A percentile compares a stretch with the other conserved stretches of the same genome.
Conservation (phyloP, 2,113 vertebrate genomes). For the Phalacrocorax pelagicus region DNA sequence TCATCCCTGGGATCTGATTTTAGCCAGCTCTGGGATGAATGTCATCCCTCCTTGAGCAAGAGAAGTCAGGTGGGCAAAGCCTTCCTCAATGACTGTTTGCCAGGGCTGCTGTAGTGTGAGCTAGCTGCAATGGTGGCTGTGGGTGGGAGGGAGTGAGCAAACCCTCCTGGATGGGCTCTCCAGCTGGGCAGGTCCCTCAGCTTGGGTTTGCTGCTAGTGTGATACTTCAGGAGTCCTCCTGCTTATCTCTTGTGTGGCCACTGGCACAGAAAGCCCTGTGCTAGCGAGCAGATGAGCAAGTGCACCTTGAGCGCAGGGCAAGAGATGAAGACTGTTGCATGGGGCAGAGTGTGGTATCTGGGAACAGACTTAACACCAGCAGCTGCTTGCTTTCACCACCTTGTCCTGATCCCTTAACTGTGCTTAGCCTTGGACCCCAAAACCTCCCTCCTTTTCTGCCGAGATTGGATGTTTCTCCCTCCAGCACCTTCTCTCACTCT, state of each 20-base stretch:
- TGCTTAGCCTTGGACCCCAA: neutral
- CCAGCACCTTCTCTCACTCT: neutral
- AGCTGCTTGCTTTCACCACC: neutral
- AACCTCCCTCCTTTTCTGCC: neutral
- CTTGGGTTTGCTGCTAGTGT: neutral
- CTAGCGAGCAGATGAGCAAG: neutral
- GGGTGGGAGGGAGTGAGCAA: neutral
- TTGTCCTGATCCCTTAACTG: neutral
- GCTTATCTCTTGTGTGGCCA: neutral
- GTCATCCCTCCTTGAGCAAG: neutral
- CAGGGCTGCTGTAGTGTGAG: fast-evolving
- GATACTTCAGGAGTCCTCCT: neutral
- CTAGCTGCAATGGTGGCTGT: neutral
- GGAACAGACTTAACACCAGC: neutral
- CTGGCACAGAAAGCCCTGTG: neutral
- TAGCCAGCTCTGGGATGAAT: neutral
- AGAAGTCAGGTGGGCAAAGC: neutral
- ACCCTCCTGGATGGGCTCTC: neutral
- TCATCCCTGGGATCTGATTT: neutral
- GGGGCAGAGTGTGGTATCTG: neutral
- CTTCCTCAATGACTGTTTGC: neutral
- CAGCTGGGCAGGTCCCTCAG: neutral
- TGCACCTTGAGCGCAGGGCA: neutral
- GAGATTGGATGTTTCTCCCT: neutral
- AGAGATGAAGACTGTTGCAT: neutral